Conservation (phyloP, 2,113 vertebrate species). For the Sigmodon hispidus region DNA sequence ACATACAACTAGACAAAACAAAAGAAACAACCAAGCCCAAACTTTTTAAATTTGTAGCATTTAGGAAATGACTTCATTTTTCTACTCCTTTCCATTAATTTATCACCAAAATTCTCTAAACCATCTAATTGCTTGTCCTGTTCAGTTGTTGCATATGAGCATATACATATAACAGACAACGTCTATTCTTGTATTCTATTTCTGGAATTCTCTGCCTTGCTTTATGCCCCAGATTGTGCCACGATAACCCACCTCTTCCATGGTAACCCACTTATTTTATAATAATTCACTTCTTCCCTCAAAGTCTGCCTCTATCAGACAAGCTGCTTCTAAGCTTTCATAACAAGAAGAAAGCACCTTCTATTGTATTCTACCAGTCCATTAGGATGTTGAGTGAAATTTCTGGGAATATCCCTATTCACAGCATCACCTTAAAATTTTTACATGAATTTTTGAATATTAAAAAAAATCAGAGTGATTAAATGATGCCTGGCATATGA, state of each 20-base stretch:
- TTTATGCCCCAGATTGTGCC: not conserved
- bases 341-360: not conserved
- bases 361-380: not conserved
- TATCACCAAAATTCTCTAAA: not conserved
- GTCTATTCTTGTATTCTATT: not conserved
- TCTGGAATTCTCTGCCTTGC: not conserved
- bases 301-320: not conserved
- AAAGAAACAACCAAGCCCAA: not conserved
- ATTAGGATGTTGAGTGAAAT: not conserved
- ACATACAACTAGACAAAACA: not conserved
- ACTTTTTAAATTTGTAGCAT: not conserved
- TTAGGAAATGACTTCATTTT: constrained; percentile 24
- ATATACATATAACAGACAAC: not conserved
- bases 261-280: not conserved
- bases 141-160: not conserved
- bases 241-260: not conserved
- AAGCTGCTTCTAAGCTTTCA: not conserved
- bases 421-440: constrained; percentile 4
- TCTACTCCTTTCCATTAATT: not conserved
- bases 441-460: constrained; percentile 56
- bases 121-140: not conserved
- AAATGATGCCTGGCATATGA: constrained; percentile 29
- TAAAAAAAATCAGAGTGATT: not conserved
- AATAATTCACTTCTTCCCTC: not conserved
- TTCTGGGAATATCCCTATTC: not conserved